Base-by-base conservation (phyloP, 2,888 invertebrate species). In the Chloroclystis v-ata region DNA sequence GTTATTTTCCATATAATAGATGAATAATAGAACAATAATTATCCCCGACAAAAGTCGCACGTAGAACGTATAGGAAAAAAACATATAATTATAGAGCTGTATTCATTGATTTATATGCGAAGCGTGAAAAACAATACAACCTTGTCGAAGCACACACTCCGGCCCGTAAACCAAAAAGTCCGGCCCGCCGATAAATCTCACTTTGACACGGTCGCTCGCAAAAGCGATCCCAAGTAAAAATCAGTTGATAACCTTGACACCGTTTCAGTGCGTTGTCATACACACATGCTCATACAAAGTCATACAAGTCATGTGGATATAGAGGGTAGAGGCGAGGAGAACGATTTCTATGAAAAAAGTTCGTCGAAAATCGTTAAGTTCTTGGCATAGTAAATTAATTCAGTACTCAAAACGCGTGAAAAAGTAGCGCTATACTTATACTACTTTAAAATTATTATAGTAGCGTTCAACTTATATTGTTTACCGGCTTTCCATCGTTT, bases 171-270 rank as follows among this genome's bases (percentile, higher is more conserved):
- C 11, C 11, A 32, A 43, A 12, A 32, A 7, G 39, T 35, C 12
- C 25, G 35, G 29, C 11, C 24, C 9, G 29, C 28, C 4, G 33
- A 37, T 43, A 37, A 43, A 24, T 25, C 12, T 40, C 8, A 46
- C 14, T 54, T 46, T 39, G 54, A 54, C 49, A 55, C 9, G 47
- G 56, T 48, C 33, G 46, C 43, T 54, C 33, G 47, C 49, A 43
- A 59, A 59, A 40, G 43, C 47, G 52, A 56, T 54, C 65, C 65
- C 60, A 57, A 62, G 67, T 71, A 81, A 82, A 81, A 82, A 82
- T 76, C 79, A 79, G 82, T 83, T 67, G 83, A 38, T 61, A 72
- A 60, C 84, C 84, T 69, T 84, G 83, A 81, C 83, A 80, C 62
- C 60, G 67, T 69, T 82, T 67, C 61, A 65, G 77, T 72, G 60